Conservation (phyloP, 2,113 vertebrate genomes). For the Hyperopisus bebe region DNA sequence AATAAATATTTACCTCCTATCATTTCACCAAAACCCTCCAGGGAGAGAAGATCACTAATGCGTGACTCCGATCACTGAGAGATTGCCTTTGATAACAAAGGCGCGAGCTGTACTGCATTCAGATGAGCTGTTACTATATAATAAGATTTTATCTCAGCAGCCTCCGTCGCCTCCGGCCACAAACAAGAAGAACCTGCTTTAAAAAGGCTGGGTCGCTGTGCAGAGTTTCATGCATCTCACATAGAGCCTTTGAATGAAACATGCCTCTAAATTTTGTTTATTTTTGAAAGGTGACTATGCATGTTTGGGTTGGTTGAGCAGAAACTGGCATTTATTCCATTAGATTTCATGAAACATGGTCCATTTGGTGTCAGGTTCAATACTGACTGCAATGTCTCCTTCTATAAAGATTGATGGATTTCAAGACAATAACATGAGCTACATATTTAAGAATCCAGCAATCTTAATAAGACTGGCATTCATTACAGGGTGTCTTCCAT, state of each 20-base stretch:
- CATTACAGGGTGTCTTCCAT: neutral
- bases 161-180: neutral
- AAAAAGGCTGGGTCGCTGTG: neutral
- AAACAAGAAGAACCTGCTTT: neutral
- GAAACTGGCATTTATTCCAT: neutral
- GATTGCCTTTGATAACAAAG: conserved; percentile 20
- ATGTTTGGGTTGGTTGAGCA: neutral
- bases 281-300: neutral
- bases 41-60: neutral
- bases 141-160: neutral
- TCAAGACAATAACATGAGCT: neutral
- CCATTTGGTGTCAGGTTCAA: neutral
- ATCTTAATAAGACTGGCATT: neutral
- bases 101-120: neutral
- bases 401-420: neutral
- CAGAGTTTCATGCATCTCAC: neutral
- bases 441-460: neutral
- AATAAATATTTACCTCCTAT: conserved; percentile 13
- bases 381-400: neutral
- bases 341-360: neutral
- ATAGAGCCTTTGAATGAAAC: neutral
- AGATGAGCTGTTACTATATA: neutral
- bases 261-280: neutral
- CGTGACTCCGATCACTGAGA: conserved; percentile 13
- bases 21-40: conserved; percentile 9